Percentiles rank a stretch among this genome's conserved stretches.
Conservation (phyloP, 2,888 invertebrate genomes). For the Congeria kusceri region DNA sequence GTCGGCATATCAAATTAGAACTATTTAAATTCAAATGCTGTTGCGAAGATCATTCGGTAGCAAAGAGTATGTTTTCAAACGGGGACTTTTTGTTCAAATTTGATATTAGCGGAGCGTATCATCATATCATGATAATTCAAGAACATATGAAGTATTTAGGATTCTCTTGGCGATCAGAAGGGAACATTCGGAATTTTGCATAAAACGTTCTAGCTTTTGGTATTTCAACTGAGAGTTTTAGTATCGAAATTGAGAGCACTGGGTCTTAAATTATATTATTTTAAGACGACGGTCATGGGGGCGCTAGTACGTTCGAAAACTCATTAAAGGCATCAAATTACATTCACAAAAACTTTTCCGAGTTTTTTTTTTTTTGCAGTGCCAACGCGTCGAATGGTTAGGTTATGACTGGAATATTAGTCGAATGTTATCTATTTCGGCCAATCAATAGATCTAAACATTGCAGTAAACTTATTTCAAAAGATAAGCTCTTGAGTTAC, state of each 20-base stretch:
- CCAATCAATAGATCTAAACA: too few relatives aligned
- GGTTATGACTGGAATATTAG: slow-evolving; percentile 50
- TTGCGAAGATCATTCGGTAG: slow-evolving; percentile 31
- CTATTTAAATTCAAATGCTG: slow-evolving; percentile 25
- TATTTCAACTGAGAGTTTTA: slow-evolving; percentile 35
- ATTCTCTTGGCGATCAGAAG: slow-evolving; percentile 4
- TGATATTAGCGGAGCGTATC: slow-evolving; percentile 35
- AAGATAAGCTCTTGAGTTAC: too few relatives aligned
- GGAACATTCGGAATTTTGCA: slow-evolving; percentile 28
- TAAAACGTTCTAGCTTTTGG: slow-evolving; percentile 59
- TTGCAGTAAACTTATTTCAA: too few relatives aligned
- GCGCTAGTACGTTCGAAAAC: slow-evolving; percentile 7
- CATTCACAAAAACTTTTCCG: slow-evolving; percentile 30
- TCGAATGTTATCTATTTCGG: too few relatives aligned
- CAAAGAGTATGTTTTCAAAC: slow-evolving; percentile 23
- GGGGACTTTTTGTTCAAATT: slow-evolving; percentile 41
- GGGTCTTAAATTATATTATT: slow-evolving; percentile 45
- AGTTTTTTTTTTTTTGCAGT: slow-evolving; percentile 56
- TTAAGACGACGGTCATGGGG: slow-evolving; percentile 54
- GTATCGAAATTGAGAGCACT: slow-evolving; percentile 35
- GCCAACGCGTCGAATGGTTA: slow-evolving; percentile 38
- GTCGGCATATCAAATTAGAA: slow-evolving; percentile 29
- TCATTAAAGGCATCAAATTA: slow-evolving; percentile 12
- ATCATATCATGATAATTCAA: slow-evolving; percentile 25
- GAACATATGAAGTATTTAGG: slow-evolving; percentile 21